phyloP scores from a whole-genome alignment of 1,140 invertebrate genomes.

The Choristoneura fumiferana region DNA sequence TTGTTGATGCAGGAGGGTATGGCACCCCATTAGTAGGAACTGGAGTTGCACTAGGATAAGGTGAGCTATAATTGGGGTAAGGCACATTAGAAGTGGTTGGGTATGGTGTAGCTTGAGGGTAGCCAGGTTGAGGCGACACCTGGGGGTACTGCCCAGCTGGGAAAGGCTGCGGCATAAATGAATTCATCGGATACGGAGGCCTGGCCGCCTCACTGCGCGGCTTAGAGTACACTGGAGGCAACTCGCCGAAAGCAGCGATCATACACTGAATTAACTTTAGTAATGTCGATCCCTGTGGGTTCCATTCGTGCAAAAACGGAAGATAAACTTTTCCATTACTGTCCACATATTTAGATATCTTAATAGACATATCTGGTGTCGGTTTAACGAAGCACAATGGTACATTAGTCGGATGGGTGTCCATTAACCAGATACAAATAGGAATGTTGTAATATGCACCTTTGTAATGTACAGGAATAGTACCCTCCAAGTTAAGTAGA shows the following conservation, averaged over 20 bases:
- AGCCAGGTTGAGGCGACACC: slow-evolving; percentile 53
- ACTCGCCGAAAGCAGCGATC: slow-evolving; percentile 95
- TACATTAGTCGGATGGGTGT: slow-evolving; percentile 97
- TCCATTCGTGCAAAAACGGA: slow-evolving; percentile 98
- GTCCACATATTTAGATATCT: slow-evolving; percentile 96
- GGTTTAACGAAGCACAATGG: slow-evolving; percentile 99
- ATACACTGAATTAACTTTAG: slow-evolving; percentile 93
- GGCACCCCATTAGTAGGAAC: slow-evolving; percentile 43
- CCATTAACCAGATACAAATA: slow-evolving; percentile 96
- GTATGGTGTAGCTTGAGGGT: slow-evolving; percentile 60
- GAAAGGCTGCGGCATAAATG: slow-evolving; percentile 82
- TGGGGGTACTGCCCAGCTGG: slow-evolving; percentile 59
- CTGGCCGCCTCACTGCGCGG: slow-evolving; percentile 75
- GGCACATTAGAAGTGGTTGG: slow-evolving; percentile 60
- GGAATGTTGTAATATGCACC: slow-evolving; percentile 97
- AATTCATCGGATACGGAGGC: slow-evolving; percentile 82
- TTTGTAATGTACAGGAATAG: slow-evolving; percentile 95
- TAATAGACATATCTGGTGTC: slow-evolving; percentile 96
- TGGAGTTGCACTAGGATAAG: slow-evolving; percentile 58
- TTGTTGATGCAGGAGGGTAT: slow-evolving; percentile 34
- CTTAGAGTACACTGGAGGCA: slow-evolving; percentile 95
- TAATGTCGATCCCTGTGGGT: slow-evolving; percentile 89
- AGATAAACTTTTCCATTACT: slow-evolving; percentile 97
- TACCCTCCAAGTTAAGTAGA: slow-evolving; percentile 92
- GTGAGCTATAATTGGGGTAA: slow-evolving; percentile 61